Conservation (phyloP, 2,113 vertebrate species). For the Gasterosteus nipponicus region DNA sequence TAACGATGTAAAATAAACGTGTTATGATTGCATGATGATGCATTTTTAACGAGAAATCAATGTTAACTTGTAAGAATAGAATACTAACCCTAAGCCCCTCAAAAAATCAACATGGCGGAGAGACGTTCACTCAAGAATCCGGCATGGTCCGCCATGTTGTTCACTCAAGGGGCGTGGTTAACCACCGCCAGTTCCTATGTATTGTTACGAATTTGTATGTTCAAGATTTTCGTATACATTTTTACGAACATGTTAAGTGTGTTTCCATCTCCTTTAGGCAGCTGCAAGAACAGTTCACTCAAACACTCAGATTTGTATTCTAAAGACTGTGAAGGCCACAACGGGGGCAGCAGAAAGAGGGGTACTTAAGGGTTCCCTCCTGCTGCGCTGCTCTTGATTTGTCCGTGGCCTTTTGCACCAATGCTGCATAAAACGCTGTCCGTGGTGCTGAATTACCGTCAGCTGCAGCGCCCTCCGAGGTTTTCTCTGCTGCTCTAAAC, state of each 20-base stretch:
- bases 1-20: too few species aligned
- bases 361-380: conserved; percentile 51
- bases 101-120: too few species aligned
- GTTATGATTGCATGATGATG: too few species aligned
- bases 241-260: background rate
- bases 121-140: too few species aligned
- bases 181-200: too few species aligned
- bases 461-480: conserved; percentile 20
- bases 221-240: too few species aligned
- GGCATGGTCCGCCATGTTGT: too few species aligned
- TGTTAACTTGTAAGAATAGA: too few species aligned
- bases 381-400: conserved; percentile 56
- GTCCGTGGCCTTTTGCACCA: conserved; percentile 53
- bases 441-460: conserved; percentile 47
- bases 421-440: conserved; percentile 38
- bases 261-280: background rate
- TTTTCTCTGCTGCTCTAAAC: conserved; percentile 11
- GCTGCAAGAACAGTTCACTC: conserved; percentile 5
- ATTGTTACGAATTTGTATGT: too few species aligned
- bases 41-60: too few species aligned
- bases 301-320: conserved; percentile 44
- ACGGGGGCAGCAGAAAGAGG: conserved; percentile 20
- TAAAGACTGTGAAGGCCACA: conserved; percentile 40
- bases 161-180: too few species aligned
- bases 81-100: too few species aligned